Evolutionary conservation across 2,113 vertebrate species (phyloP), one percentile per base, ranked within the genome.

Genomic region (Zeus faber): DNA sequence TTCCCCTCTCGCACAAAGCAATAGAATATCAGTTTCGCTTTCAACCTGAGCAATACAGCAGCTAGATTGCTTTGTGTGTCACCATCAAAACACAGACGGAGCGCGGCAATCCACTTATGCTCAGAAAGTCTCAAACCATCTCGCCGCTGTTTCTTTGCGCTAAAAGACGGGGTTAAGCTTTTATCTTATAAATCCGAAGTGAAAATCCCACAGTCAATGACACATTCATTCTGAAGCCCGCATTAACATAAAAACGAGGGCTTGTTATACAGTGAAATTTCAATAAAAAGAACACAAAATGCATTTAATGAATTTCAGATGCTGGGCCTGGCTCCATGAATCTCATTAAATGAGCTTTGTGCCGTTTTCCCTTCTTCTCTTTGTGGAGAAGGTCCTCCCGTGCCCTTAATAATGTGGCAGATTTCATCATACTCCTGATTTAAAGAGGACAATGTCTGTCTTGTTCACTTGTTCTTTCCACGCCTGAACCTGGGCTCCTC

Each of bases 231-330:
- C 74, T 76, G 58, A 73, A 73, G 73, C 81, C 53, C 2, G 56
- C 82, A 87, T 88, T 89, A 85, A 80, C 87, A 89, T 89, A 79
- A 89, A 86, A 88, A 88, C 80, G 76, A 81, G 77, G 74, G 83
- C 86, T 88, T 89, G 88, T 90, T 91, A 88, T 87, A 88, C 86
- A 82, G 80, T 82, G 75, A 85, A 77, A 86, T 84, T 87, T 88
- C 85, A 88, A 87, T 87, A 84, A 83, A 87, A 87, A 82, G 73
- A 82, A 83, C 77, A 85, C 83, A 87, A 86, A 87, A 88, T 85
- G 82, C 81, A 74, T 88, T 87, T 91, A 89, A 90, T 90, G 86
- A 90, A 89, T 89, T 89, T 88, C 86, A 85, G 85, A 83, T 81
- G 82, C 79, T 53, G 63, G 74, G 79, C 65, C 67, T 57, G 37